phyloP scores from a whole-genome alignment of 2,113 vertebrate genomes.

The Ovis aries region ARS-UI_Ramb_v3.0 NC_056070.1:3141001-3141500 shows the following conservation, averaged over 20 bases:
- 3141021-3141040: background rate
- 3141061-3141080: background rate
- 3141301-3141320: background rate
- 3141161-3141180: background rate
- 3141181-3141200: too few relatives aligned
- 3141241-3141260: background rate
- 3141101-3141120: background rate
- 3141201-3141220: background rate
- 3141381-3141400: background rate
- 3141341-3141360: background rate
- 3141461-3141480: background rate
- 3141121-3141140: background rate
- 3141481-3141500: background rate
- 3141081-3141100: background rate
- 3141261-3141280: background rate
- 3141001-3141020: background rate
- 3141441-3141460: background rate
- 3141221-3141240: background rate
- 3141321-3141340: background rate
- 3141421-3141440: background rate
- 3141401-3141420: background rate
- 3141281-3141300: background rate
- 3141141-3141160: background rate
- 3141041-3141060: background rate
- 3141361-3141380: too few relatives aligned